Conservation (phyloP, 1,140 invertebrate genomes). For the Bombus turneri region DNA sequence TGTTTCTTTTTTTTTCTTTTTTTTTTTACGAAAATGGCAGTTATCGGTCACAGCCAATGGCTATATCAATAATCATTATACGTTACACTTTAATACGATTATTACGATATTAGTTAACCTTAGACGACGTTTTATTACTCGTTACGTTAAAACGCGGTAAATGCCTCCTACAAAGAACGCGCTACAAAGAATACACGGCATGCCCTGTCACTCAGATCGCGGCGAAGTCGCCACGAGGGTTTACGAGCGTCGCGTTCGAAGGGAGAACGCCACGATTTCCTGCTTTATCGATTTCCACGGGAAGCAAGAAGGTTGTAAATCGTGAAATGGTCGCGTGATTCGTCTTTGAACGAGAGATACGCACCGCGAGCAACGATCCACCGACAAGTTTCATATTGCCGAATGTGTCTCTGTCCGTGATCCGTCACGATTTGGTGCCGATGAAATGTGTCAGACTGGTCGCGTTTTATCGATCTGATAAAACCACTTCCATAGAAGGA, state of each 20-base stretch:
- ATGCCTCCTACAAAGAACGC: slow-evolving; percentile 38
- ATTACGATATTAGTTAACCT: slow-evolving; percentile 62
- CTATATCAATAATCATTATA: slow-evolving; percentile 81
- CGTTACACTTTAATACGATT: slow-evolving; percentile 62
- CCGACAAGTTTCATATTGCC: neutral
- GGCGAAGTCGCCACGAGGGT: slow-evolving; percentile 13
- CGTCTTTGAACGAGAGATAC: neutral
- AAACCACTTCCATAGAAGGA: neutral
- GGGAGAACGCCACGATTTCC: neutral
- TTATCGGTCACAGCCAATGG: slow-evolving; percentile 83
- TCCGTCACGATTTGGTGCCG: neutral
- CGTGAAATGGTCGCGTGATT: neutral
- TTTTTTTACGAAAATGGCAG: slow-evolving; percentile 82
- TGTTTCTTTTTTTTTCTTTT: slow-evolving; percentile 60
- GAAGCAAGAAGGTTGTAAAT: neutral
- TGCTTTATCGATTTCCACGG: neutral
- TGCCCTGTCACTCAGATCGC: neutral
- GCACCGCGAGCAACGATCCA: slow-evolving; percentile 4
- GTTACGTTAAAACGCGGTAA: slow-evolving; percentile 44
- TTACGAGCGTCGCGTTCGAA: slow-evolving; percentile 1
- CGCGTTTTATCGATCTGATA: slow-evolving; percentile 13
- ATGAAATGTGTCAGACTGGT: slow-evolving; percentile 15
- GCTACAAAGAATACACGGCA: slow-evolving; percentile 15
- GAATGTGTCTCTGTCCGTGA: too few relatives aligned
- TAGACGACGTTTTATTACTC: slow-evolving; percentile 44